Percentiles rank a stretch among this genome's conserved stretches.
Conservation (phyloP, 2,113 vertebrate species). For the Synodontis membranacea region DNA sequence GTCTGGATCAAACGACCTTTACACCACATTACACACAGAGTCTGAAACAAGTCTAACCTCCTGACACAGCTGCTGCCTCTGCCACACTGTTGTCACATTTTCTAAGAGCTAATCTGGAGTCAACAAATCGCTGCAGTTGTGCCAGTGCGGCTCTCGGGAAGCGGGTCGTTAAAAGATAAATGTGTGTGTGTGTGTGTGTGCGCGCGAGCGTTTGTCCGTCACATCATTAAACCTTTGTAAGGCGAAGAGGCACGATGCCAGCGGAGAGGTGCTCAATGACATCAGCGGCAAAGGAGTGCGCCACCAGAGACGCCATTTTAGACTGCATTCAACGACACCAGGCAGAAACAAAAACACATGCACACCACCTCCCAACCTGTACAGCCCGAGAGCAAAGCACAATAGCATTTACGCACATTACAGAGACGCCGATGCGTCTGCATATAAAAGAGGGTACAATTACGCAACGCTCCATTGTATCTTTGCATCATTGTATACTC, state of each 20-base stretch:
- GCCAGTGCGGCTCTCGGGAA: conserved; percentile 32
- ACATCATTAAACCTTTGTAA: conserved; percentile 43
- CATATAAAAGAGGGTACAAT: background rate
- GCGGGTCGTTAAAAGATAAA: conserved; percentile 24
- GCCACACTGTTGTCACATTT: conserved; percentile 10
- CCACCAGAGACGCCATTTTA: conserved; percentile 1
- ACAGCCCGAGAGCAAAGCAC: conserved; percentile 2
- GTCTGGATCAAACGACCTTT: background rate
- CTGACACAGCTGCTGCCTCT: conserved; percentile 19
- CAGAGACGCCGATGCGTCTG: conserved; percentile 1
- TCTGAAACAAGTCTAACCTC: conserved; percentile 12
- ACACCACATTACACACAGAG: background rate
- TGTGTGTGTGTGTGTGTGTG: background rate
- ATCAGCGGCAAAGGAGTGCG: conserved; percentile 12
- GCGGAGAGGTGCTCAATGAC: conserved; percentile 28
- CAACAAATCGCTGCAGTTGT: conserved; percentile 18
- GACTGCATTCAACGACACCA: background rate
- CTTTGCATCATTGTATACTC: background rate
- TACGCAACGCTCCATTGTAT: background rate
- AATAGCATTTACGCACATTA: conserved; percentile 11
- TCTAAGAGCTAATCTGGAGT: conserved; percentile 26
- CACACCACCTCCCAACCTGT: background rate
- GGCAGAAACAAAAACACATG: background rate
- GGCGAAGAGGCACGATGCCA: conserved; percentile 38
- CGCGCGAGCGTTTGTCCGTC: conserved; percentile 2